phyloP scores from a whole-genome alignment of 2,888 invertebrate species.

The Eurois occulta region DNA sequence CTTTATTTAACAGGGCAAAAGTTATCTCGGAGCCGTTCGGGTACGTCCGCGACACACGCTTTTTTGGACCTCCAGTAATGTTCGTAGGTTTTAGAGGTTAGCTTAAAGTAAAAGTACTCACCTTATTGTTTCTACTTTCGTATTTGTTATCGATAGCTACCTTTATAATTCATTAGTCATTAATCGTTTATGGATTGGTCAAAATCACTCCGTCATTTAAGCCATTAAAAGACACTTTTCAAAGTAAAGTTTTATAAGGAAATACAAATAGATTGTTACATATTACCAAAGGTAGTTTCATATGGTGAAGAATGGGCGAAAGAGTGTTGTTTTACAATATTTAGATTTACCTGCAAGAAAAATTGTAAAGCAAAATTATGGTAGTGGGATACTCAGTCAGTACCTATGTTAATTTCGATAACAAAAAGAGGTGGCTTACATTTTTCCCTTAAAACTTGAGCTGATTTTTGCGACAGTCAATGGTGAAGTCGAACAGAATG shows the following conservation, averaged over 20 bases:
- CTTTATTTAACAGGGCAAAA: constrained; percentile 89
- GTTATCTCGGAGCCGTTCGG: constrained; percentile 81
- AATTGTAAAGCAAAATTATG: not conserved
- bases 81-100: constrained; percentile 40
- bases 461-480: not conserved
- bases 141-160: not conserved
- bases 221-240: not conserved
- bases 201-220: not conserved
- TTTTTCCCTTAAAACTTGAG: not conserved
- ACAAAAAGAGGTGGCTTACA: not conserved
- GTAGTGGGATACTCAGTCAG: not conserved
- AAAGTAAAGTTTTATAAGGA: not conserved
- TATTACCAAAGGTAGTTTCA: not conserved
- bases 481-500: not conserved
- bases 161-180: not conserved
- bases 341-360: not conserved
- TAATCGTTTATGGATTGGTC: not conserved
- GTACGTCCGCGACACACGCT: constrained; percentile 69
- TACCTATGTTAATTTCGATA: not conserved
- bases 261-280: not conserved
- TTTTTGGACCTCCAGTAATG: constrained; percentile 58
- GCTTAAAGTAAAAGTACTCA: constrained; percentile 24
- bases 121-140: not conserved
- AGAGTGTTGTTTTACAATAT: not conserved
- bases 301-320: not conserved